These are phyloP conservation scores for Sorex araneus DNA, from an alignment of 2,113 vertebrate genomes.

Conservation along the genomic window DNA sequence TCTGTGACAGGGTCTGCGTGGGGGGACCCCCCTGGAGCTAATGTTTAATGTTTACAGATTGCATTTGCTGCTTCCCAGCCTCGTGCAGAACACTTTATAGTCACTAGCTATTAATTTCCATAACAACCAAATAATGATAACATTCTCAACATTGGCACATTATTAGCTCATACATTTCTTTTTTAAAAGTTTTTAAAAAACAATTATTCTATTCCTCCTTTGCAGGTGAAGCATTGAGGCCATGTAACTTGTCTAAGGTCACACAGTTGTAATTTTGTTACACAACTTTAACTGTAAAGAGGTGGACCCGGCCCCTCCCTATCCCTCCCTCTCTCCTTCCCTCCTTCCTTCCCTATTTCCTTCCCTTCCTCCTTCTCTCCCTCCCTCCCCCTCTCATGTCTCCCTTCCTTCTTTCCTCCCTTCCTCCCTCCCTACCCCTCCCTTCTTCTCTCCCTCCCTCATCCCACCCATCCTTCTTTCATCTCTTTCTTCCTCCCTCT, in stretches of 20 bases:
- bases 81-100: neutral
- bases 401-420: no score
- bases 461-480: neutral
- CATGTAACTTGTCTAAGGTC: neutral
- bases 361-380: no score
- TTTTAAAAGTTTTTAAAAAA: neutral
- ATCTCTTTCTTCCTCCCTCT: neutral
- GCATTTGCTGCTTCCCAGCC: neutral
- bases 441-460: neutral
- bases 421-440: neutral
- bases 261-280: neutral
- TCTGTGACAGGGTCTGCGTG: neutral
- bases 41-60: neutral
- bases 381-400: no score
- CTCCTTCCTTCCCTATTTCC: no score
- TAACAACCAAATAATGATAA: neutral
- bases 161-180: constrained; percentile 1
- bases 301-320: neutral
- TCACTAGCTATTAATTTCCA: neutral
- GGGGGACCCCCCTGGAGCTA: neutral
- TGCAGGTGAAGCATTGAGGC: neutral
- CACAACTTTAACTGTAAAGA: neutral
- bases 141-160: neutral
- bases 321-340: neutral
- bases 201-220: neutral